phyloP scores from a whole-genome alignment of 2,113 vertebrate genomes.

The Vidua chalybeata region DNA sequence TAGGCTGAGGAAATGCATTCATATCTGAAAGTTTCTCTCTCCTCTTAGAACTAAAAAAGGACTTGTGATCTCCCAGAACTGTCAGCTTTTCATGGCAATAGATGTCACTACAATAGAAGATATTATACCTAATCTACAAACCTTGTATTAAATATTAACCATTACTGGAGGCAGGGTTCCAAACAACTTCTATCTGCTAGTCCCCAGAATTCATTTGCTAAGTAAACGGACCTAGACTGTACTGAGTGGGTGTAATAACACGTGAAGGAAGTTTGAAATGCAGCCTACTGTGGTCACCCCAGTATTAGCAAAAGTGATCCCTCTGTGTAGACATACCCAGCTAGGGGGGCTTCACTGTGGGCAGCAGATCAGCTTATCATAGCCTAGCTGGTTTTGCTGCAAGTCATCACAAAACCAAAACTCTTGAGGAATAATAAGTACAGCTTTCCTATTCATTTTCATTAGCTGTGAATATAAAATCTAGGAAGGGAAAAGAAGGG shows the following conservation, averaged over 20 bases:
- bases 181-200: background rate
- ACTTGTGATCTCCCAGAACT: background rate
- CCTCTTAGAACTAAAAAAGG: background rate
- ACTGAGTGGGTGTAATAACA: background rate
- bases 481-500: background rate
- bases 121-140: background rate
- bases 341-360: background rate
- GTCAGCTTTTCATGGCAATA: background rate
- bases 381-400: background rate
- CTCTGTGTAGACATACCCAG: background rate
- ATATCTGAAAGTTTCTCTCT: background rate
- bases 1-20: background rate
- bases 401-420: background rate
- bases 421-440: background rate
- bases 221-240: background rate
- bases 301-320: fast-evolving
- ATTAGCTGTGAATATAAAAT: background rate
- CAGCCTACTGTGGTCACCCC: background rate
- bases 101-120: background rate
- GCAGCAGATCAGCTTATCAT: background rate
- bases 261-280: background rate
- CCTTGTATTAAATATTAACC: background rate
- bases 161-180: background rate
- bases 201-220: background rate
- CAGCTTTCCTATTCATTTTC: background rate